Base-by-base conservation (phyloP, 1,140 invertebrate genomes). In the Drusus annulatus region DNA sequence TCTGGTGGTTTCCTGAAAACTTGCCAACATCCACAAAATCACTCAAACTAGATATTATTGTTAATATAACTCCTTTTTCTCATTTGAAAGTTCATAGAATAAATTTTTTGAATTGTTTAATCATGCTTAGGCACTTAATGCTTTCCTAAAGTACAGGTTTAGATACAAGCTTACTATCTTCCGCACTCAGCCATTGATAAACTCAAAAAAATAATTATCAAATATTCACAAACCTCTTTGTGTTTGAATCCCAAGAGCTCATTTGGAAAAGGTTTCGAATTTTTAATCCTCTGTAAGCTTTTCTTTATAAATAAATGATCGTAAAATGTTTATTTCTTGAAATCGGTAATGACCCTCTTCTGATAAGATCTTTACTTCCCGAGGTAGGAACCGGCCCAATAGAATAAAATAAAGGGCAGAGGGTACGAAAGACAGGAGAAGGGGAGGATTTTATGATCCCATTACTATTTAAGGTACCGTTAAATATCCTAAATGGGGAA, bases 391-490 rank as follows among this genome's bases (percentile, higher is more conserved):
- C 17, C 17, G n/a, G 54, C n/a, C 13, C 54, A 21, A 23, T 65
- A 25, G 23, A 17, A 28, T 23, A 65, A 25, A 28, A 28, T 17
- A 45, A 45, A 23, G 62, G 17, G 62, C 8, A 16, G 62, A 21
- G 19, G 5, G 54, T n/a, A 1, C 10, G 54, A 56, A 8, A 56
- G 54, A n/a, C n/a, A 23, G 62, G 23, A 25, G 21, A 2, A 45
- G 23, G 10, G 19, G 56, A 52, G 58, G 60, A 23, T 76, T 80
- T 80, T 73, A 76, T 80, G 75, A 80, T 76, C 36, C 51, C 51
- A 60, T 80, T 75, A 75, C 79, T 76, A 76, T 80, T 80, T 76
- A 75, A 63, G 56, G 73, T 31, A 65, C 16, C 65, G 45, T 68
- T 75, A 74, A 74, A 25, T 75, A 65, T 60, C 15, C 15, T 36